Base-by-base conservation (phyloP, 2,113 vertebrate genomes). In the Mastomys coucha region DNA sequence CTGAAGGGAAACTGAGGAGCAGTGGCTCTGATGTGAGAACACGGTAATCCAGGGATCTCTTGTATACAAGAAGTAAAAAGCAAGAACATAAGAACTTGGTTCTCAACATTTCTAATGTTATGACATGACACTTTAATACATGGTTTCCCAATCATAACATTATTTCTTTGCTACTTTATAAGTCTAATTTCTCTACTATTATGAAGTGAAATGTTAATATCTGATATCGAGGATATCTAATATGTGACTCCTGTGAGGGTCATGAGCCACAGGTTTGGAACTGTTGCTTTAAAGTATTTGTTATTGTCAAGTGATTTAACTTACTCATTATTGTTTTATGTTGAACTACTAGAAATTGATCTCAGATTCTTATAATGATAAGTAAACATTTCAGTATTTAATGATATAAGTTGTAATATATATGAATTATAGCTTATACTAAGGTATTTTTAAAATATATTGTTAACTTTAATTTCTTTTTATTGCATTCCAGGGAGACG, bases 121-220 rank as follows among this genome's bases (percentile, higher is more conserved):
- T 1, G 1, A 10, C n/a, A 24, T 1, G 1, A 10, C n/a, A 7
- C 24, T 42, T 58, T 60, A 60, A 42, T 16, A 42, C 3, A 28
- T 45, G 45, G 56, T 63, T 82, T 4, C 56, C 7, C 20, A 58
- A 28, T 1, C 22, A 39, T 60, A 14, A 28, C 26, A 53, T 63
- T 84, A 49, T 82, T 39, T 60, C 53, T 39, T 60, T 60, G 53
- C 53, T 82, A 28, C 24, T 10, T 84, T 39, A 42, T 63, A 26
- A 60, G 2, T 36, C 33, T 82, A 24, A 60, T 39, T 39, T 60
- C 0, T 5, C 19, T 60, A 39, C 22, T 28, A 7, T 42, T 63
- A 42, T 63, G 36, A 63, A 84, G 42, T 84, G 22, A 16, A 42
- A 39, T 9, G 11, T 26, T 60, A 28, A 84, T 82, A 14, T 60